These are phyloP conservation scores for Campodea augens DNA, from an alignment of 1,140 invertebrate species.

Conservation along the genomic window DNA sequence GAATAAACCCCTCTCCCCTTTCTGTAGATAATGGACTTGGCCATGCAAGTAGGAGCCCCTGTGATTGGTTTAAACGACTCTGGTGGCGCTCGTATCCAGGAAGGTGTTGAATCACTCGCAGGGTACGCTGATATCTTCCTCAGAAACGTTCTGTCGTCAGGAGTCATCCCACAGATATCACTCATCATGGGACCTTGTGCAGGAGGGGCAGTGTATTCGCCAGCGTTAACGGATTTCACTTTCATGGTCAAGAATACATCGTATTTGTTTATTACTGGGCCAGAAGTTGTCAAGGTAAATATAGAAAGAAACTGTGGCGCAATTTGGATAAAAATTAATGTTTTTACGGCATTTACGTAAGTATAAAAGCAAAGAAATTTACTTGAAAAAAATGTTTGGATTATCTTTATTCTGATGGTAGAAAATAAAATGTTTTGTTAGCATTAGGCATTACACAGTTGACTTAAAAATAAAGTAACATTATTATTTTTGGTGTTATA, in stretches of 20 bases:
- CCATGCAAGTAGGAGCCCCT: conserved; percentile 43
- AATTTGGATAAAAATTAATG: too few relatives aligned
- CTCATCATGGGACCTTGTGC: conserved; percentile 57
- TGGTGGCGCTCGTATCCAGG: conserved; percentile 50
- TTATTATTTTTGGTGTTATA: too few relatives aligned
- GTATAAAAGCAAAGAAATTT: too few relatives aligned
- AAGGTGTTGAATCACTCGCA: conserved; percentile 50
- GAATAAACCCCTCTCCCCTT: too few relatives aligned
- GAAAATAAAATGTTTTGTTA: too few relatives aligned
- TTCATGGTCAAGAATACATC: conserved; percentile 57
- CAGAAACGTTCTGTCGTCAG: conserved; percentile 47
- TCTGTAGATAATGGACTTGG: conserved; percentile 49
- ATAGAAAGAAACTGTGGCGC: too few relatives aligned
- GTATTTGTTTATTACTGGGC: conserved; percentile 54
- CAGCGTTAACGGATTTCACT: conserved; percentile 54
- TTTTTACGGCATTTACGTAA: too few relatives aligned
- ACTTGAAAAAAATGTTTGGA: too few relatives aligned
- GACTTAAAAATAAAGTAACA: too few relatives aligned
- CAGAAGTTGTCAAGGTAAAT: conserved; percentile 57
- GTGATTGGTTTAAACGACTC: conserved; percentile 54
- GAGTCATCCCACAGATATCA: conserved; percentile 49
- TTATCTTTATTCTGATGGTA: too few relatives aligned
- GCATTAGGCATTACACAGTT: too few relatives aligned
- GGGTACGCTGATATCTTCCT: conserved; percentile 56
- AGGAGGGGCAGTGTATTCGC: conserved; percentile 51